Evolutionary conservation across 2,888 invertebrate species (phyloP), one percentile per base, ranked within the genome.

Genomic region (Diadromus collaris): DNA sequence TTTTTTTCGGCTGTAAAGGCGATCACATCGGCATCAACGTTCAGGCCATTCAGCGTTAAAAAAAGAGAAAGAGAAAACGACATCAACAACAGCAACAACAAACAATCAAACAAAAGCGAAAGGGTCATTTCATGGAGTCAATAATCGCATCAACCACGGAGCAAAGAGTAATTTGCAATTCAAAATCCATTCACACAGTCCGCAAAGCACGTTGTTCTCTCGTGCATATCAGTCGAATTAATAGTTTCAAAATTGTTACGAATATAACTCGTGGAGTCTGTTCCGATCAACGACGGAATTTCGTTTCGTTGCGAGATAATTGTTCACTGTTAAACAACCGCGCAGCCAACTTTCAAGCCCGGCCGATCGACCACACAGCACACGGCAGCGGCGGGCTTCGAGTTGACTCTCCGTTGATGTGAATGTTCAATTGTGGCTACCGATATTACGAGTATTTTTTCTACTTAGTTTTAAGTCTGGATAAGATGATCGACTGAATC

Each of bases 401-500:
- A 32, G 44, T 75, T 32, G 29, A 61, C 51, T 76, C 21, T 67
- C 60, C 29, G 46, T 70, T 70, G 64, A 65, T 65, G 76, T 29
- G 60, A 70, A 61, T 74, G 46, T 70, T 78, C 64, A 64, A 64
- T 63, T 64, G 73, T 58, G 71, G 70, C 75, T 72, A 76, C 75
- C 16, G 73, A 72, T 75, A 61, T 79, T 75, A 75, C 77, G 79
- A 82, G 76, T 83, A 82, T 83, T 84, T 85, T 86, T 86, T 86
- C 84, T 86, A 86, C 84, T 83, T 83, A 84, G 79, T 83, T 80
- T 41, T 83, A 83, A 83, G 82, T 73, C 78, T 80, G 71, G 51
- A 71, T 80, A 75, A 78, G 73, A 76, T 70, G 34, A 76, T 74
- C 61, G 79, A 80, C 80, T 79, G 82, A 83, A 78, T 67, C 74